phyloP scores from a whole-genome alignment of 1,140 invertebrate genomes.

The Tetraneura akinire region DNA sequence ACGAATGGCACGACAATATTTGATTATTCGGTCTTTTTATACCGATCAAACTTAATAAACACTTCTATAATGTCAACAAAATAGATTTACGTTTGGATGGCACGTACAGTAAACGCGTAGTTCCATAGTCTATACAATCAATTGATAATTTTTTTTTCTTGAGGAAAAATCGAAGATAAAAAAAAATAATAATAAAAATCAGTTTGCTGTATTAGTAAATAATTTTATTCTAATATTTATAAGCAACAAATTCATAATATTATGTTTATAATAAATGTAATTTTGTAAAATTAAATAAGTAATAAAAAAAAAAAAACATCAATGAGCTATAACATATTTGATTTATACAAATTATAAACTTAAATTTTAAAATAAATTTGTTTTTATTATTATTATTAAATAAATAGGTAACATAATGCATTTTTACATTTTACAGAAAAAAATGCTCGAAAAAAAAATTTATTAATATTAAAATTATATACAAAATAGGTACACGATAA shows the following conservation, averaged over 20 bases:
- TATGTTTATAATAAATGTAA: not conserved
- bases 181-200: not conserved
- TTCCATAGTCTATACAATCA: slow-evolving; percentile 7
- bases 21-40: slow-evolving; percentile 7
- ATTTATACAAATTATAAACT: not conserved
- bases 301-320: not conserved
- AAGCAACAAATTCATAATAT: not conserved
- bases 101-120: no score
- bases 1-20: slow-evolving; percentile 6
- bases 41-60: slow-evolving; percentile 9
- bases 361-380: not conserved
- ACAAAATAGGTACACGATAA: not conserved
- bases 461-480: not conserved
- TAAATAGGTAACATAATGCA: not conserved
- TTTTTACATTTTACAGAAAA: not conserved
- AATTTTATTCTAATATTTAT: slow-evolving; percentile 12
- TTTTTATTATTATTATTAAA: not conserved
- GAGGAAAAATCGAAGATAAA: not conserved
- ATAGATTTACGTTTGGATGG: slow-evolving; percentile 19
- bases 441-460: no score
- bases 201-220: slow-evolving; percentile 1
- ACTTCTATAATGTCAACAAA: slow-evolving; percentile 3
- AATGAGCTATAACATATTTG: not conserved
- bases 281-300: not conserved
- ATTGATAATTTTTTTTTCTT: slow-evolving; percentile 14